These are phyloP conservation scores for Trichoplusia ni DNA, from an alignment of 1,140 invertebrate genomes.

Conservation along the genomic window DNA sequence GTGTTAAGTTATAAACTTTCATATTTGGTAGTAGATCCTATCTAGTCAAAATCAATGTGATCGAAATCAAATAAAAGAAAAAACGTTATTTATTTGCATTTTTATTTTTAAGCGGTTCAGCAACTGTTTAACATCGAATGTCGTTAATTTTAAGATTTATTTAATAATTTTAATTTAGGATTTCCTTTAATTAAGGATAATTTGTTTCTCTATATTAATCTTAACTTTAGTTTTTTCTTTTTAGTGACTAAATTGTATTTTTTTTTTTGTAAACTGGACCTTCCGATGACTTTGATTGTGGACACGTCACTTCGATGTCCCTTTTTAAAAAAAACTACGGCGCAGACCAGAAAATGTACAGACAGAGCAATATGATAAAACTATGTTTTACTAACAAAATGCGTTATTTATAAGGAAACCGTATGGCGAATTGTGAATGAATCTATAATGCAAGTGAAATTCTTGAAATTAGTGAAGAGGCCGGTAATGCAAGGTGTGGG, in stretches of 20 bases:
- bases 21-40: not conserved
- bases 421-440: no score
- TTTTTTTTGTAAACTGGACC: conserved; percentile 1
- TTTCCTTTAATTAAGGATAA: not conserved
- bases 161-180: not conserved
- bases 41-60: conserved; percentile 28
- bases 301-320: conserved; percentile 17
- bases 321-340: conserved; percentile 14
- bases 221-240: not conserved
- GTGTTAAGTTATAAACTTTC: not conserved
- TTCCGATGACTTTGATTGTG: conserved; percentile 31
- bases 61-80: not conserved
- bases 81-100: not conserved
- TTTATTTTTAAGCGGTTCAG: not conserved
- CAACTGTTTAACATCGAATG: conserved; percentile 19
- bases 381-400: no score
- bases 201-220: not conserved
- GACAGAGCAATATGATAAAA: no score
- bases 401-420: no score
- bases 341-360: no score
- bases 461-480: no score
- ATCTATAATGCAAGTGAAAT: no score
- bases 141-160: not conserved
- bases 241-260: not conserved
- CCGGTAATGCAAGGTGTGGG: no score